phyloP scores from a whole-genome alignment of 2,888 invertebrate genomes.

The Sinotaia quadrata region DNA sequence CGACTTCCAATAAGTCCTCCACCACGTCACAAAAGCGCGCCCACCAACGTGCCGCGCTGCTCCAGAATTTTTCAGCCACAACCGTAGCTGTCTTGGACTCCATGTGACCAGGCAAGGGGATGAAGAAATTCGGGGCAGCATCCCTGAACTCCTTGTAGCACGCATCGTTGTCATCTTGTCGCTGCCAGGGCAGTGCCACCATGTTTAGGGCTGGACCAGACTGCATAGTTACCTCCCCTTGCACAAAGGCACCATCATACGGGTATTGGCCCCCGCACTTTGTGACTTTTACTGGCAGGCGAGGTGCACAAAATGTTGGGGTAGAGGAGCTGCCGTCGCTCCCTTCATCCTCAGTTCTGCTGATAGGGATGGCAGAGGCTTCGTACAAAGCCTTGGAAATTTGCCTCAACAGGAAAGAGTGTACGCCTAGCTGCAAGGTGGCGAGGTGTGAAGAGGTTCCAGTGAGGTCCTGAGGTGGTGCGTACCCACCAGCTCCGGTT shows the following conservation, averaged over 20 bases:
- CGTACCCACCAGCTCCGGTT: constrained; percentile 1
- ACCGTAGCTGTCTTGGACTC: constrained; percentile 29
- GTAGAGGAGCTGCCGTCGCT: neutral
- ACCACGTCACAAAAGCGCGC: constrained; percentile 24
- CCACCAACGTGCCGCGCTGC: constrained; percentile 29
- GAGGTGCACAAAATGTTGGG: constrained; percentile 15
- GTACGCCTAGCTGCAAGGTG: constrained; percentile 29
- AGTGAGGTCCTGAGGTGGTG: constrained; percentile 1
- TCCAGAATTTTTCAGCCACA: constrained; percentile 27
- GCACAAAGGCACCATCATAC: constrained; percentile 43
- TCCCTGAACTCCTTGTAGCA: constrained; percentile 32
- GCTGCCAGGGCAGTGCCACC: constrained; percentile 42
- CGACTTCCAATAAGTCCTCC: constrained; percentile 14
- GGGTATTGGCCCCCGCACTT: constrained; percentile 45
- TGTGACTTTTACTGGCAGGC: constrained; percentile 35
- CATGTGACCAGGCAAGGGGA: constrained; percentile 38
- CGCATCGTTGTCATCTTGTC: constrained; percentile 35
- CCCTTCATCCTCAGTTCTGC: neutral
- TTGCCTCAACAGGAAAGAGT: constrained; percentile 30
- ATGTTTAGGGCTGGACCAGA: constrained; percentile 29
- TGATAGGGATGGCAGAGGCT: neutral
- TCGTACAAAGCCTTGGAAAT: constrained; percentile 28
- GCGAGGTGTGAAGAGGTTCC: constrained; percentile 34
- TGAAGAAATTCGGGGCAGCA: constrained; percentile 38
- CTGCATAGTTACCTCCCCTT: constrained; percentile 36